A percentile compares a stretch with the other conserved stretches of the same genome.
phyloP scores from a whole-genome alignment of 2,888 invertebrate genomes.

The Polymixis flavicincta region DNA sequence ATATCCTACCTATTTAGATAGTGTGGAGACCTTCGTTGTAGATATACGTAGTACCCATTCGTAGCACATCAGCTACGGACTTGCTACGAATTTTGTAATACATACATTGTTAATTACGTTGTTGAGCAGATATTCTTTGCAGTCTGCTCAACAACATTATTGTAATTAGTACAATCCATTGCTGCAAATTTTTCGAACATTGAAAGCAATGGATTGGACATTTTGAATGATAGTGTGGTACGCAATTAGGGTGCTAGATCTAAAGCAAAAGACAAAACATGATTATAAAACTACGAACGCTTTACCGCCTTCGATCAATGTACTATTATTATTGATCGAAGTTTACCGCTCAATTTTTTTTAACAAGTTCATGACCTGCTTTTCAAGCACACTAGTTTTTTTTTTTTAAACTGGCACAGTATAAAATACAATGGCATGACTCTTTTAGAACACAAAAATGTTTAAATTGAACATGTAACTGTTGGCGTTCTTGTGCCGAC shows the following conservation, averaged over 20 bases:
- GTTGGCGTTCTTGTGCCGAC: conserved; percentile 20
- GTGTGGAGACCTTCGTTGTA: not conserved
- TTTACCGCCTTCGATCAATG: too few species aligned
- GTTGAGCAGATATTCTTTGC: too few species aligned
- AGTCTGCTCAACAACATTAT: too few species aligned
- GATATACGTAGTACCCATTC: not conserved
- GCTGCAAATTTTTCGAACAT: too few species aligned
- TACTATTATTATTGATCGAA: too few species aligned
- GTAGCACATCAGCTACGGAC: conserved; percentile 9
- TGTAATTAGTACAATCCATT: too few species aligned
- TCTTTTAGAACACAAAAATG: not conserved
- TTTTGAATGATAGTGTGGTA: too few species aligned
- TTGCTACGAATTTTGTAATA: conserved; percentile 3
- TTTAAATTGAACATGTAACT: conserved; percentile 25
- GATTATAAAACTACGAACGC: not conserved
- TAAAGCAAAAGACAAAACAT: not conserved
- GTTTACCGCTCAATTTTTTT: too few species aligned
- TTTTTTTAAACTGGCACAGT: not conserved
- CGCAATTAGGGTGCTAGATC: not conserved
- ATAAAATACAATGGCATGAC: not conserved
- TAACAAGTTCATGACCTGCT: not conserved
- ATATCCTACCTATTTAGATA: not conserved
- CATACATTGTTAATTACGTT: too few species aligned
- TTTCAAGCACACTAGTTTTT: not conserved
- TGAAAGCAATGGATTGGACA: too few species aligned